Base-by-base conservation (phyloP, 2,797 vertebrate genomes). In the Sylvia borin region DNA sequence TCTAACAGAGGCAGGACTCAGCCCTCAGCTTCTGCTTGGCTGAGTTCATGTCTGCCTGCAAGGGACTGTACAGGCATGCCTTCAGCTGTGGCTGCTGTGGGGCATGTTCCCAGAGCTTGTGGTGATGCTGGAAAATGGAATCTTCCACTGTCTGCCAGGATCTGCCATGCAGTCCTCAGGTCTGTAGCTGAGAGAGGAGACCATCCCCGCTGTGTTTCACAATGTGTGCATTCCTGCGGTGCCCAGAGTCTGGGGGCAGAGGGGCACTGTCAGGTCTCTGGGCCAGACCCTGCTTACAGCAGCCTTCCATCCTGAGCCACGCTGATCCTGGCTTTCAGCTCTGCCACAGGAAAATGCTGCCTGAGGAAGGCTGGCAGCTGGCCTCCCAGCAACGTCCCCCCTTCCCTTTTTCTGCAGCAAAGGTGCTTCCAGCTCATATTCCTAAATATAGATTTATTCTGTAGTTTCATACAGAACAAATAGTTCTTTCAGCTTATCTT, bases 151-250 rank as follows among this genome's bases (percentile, higher is more conserved):
- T 26, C 60, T 64, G 25, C 64, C 40, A 1, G 7, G 48, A 13
- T 10, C 11, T 60, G 12, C 62, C 45, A 6, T 19, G 45, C 38
- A 32, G 1, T 45, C 8, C 53, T 73, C 20, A 2, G 24, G 34
- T 34, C 2, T 5, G n/a, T 11, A 2, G 5, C 64, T 38, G 67
- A 38, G 32, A 67, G 70, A 54, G 81, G 18, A 62, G 64, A 3
- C 19, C 0, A 16, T 27, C 31, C 4, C 0, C 0, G 0, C 5
- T 2, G 21, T 9, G 16, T 16, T 21, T 9, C 31, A 18, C 20
- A 16, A 16, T 2, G 0, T 7, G 5, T 19, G 4, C 20, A 0
- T 29, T 67, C n/a, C 50, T 40, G 73, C 47, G n/a, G 34, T 65
- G 40, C 40, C 45, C 0, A 0, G 20, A 1, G 11, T 5, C 47